phyloP scores from a whole-genome alignment of 2,797 vertebrate genomes.

The Urosaurus nigricauda region DNA sequence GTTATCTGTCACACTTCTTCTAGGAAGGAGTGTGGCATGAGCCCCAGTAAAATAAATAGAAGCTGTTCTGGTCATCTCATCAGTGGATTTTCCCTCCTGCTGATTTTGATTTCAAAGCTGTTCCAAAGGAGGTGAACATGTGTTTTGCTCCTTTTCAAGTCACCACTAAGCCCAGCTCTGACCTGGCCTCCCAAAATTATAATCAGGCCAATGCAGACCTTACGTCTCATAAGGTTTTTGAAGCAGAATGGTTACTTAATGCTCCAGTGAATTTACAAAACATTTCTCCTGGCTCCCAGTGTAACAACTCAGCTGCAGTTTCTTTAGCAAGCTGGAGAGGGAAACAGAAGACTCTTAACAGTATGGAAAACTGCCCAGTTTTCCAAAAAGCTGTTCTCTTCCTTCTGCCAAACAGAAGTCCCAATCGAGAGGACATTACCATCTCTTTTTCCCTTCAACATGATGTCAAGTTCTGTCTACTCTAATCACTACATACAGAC shows the following conservation, averaged over 20 bases:
- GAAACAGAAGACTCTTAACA: background rate
- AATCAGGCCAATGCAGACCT: background rate
- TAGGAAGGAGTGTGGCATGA: background rate
- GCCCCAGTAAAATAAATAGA: background rate
- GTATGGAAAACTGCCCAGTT: slow-evolving; percentile 9
- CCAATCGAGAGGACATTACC: background rate
- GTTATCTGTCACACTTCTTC: background rate
- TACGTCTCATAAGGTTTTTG: background rate
- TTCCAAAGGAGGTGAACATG: background rate
- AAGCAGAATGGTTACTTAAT: slow-evolving; percentile 20
- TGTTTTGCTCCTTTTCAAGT: background rate
- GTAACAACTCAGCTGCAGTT: slow-evolving; percentile 18
- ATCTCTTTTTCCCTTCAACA: background rate
- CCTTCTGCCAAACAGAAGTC: slow-evolving; percentile 3
- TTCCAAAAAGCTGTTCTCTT: background rate
- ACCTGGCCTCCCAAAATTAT: background rate
- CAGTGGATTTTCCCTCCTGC: background rate
- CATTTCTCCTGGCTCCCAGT: slow-evolving; percentile 3
- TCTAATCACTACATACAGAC: slow-evolving; percentile 4
- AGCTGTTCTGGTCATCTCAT: background rate
- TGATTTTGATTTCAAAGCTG: background rate
- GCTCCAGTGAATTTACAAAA: slow-evolving; percentile 26
- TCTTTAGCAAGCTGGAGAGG: background rate
- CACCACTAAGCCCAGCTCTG: background rate
- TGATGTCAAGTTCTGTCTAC: background rate